phyloP scores from a whole-genome alignment of 37 sponge, comb jelly and placozoan species.

The Bolinopsis microptera region DNA sequence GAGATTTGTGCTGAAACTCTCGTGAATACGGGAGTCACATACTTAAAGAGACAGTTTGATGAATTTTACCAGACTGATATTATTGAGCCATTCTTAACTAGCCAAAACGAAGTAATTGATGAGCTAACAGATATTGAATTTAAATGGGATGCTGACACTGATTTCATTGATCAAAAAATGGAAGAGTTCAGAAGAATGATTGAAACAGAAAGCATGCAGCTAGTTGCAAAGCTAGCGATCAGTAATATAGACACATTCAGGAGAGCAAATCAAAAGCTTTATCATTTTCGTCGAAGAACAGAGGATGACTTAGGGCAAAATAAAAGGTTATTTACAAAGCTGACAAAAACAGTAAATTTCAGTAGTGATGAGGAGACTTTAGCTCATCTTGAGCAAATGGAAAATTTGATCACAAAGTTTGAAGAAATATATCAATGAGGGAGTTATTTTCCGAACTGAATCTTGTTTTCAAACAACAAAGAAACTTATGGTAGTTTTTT shows the following conservation, averaged over 20 bases:
- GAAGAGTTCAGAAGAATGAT: neutral
- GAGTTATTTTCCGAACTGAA: too few relatives aligned
- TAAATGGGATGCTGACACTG: neutral
- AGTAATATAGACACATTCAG: neutral
- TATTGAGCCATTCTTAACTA: neutral
- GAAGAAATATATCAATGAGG: neutral
- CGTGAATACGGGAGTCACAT: neutral
- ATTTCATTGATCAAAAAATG: neutral
- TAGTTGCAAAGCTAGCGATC: neutral
- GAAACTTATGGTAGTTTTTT: neutral
- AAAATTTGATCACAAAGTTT: neutral
- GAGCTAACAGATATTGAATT: neutral
- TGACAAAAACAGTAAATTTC: neutral
- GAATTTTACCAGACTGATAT: neutral
- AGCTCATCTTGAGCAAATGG: neutral
- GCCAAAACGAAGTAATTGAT: neutral
- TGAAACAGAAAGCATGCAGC: neutral
- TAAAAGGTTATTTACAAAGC: neutral
- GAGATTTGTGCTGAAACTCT: neutral
- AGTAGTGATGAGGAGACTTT: neutral
- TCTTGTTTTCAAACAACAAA: neutral
- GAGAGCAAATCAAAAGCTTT: neutral
- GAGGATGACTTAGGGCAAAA: neutral
- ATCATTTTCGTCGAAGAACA: neutral
- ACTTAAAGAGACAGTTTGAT: neutral